Evolutionary conservation across 2,797 vertebrate genomes (phyloP), one percentile per base, ranked within the genome.

Genomic region (Danio choprae): DNA sequence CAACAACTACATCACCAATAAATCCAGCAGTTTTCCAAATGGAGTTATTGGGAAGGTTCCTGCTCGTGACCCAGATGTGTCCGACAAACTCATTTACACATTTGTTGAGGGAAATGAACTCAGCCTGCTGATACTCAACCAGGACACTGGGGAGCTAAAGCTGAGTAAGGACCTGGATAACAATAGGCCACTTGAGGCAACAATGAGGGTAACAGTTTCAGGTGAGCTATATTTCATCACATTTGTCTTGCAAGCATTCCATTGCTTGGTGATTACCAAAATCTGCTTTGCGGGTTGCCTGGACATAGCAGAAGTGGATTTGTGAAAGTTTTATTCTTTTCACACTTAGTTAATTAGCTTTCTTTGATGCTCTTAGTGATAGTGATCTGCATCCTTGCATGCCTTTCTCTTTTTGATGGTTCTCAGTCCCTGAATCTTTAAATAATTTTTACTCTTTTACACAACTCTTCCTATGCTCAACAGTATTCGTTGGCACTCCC

Each of bases 1-100:
- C 89, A 97, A 97, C 88, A 95, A 97, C 90, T 97, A 96, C 0
- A 93, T 96, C 83, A 96, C 94, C 80, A 95, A 96, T 83, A 95
- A 95, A 80, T 95, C 96, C 81, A 95, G 91, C 84, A 96, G 96
- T 83, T 97, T 96, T 85, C 96, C 96, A 15, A 88, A 89, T 0
- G 95, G 95, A 0, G 93, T 96, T 12, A 97, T 97, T 0, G 96
- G 96, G 55, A 95, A 94, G 87, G 91, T 97, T 72, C 96, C 96
- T 0, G 96, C 95, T 46, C 92, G 91, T 0, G 96, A 97, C 84
- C 96, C 96, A 0, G 96, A 97, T 85, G 91, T 96, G 36, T 95
- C 95, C 0, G 96, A 96, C 87, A 94, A 91, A 80, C 93, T 97
- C 77, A 91, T 91, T 79, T 97, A 96, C 80, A 91, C 91, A 36